phyloP scores from a whole-genome alignment of 2,113 vertebrate species.

The Galeopterus variegatus region DNA sequence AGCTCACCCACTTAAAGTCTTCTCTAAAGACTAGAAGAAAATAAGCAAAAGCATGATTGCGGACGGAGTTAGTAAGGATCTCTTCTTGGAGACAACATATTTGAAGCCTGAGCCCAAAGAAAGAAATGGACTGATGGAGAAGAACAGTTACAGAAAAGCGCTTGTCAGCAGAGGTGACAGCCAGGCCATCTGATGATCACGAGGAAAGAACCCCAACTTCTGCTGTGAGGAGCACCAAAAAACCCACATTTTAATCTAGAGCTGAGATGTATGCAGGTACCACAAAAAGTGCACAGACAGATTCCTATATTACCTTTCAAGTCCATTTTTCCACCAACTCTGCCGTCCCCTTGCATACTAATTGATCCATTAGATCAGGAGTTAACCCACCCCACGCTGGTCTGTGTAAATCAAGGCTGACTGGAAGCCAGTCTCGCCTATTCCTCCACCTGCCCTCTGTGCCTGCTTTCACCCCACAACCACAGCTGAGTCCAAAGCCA shows the following conservation, averaged over 20 bases:
- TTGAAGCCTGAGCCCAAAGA: neutral
- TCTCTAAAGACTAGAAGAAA: neutral
- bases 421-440: too few relatives aligned
- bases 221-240: neutral
- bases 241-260: neutral
- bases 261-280: neutral
- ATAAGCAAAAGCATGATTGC: too few relatives aligned
- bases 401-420: neutral
- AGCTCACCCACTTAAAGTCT: too few relatives aligned
- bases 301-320: too few relatives aligned
- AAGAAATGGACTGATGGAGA: neutral
- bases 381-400: too few relatives aligned
- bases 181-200: neutral
- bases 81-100: neutral
- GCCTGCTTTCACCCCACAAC: neutral
- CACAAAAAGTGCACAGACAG: too few relatives aligned
- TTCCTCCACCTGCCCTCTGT: neutral
- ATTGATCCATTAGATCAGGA: neutral
- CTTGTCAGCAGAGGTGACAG: neutral
- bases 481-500: neutral
- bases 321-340: too few relatives aligned
- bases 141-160: neutral
- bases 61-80: neutral
- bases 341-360: neutral
- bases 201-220: neutral